These are phyloP conservation scores for Chrysotoxum bicinctum DNA, from an alignment of 2,888 invertebrate species.

Conservation along the genomic window DNA sequence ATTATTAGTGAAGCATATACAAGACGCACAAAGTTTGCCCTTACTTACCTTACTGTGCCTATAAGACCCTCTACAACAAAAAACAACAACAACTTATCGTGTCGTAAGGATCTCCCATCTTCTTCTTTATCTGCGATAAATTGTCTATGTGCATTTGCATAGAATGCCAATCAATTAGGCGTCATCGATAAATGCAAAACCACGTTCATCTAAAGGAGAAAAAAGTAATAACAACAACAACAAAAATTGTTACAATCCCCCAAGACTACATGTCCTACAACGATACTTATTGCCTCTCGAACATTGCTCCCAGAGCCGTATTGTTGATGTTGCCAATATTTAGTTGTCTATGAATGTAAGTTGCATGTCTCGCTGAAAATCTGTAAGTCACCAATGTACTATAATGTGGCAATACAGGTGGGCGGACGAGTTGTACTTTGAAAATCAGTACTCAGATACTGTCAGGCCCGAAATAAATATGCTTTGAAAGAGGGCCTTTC, in stretches of 20 bases:
- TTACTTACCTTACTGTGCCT: not conserved
- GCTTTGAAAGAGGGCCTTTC: not conserved
- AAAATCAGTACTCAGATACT: not conserved
- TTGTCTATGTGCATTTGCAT: slow-evolving; percentile 69
- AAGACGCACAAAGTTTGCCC: slow-evolving; percentile 21
- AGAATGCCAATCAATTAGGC: slow-evolving; percentile 71
- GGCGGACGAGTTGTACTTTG: slow-evolving; percentile 50
- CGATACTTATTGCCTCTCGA: slow-evolving; percentile 35
- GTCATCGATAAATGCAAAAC: slow-evolving; percentile 64
- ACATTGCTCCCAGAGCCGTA: slow-evolving; percentile 56
- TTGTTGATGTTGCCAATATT: slow-evolving; percentile 51
- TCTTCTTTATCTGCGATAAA: slow-evolving; percentile 35
- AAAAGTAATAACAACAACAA: slow-evolving; percentile 1
- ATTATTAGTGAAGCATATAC: slow-evolving; percentile 36
- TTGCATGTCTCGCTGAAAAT: slow-evolving; percentile 51
- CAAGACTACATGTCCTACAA: slow-evolving; percentile 43
- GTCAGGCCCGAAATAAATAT: not conserved
- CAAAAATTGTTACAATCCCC: slow-evolving; percentile 12
- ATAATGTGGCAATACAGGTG: slow-evolving; percentile 45
- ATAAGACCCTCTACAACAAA: slow-evolving; percentile 5
- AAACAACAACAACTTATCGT: too few species aligned
- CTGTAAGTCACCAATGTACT: slow-evolving; percentile 62
- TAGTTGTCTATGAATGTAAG: slow-evolving; percentile 57
- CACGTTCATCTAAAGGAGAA: slow-evolving; percentile 35
- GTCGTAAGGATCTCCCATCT: slow-evolving; percentile 41